These are phyloP conservation scores for Myrmecobius fasciatus DNA, from an alignment of 2,113 vertebrate species.

Conservation along the genomic window DNA sequence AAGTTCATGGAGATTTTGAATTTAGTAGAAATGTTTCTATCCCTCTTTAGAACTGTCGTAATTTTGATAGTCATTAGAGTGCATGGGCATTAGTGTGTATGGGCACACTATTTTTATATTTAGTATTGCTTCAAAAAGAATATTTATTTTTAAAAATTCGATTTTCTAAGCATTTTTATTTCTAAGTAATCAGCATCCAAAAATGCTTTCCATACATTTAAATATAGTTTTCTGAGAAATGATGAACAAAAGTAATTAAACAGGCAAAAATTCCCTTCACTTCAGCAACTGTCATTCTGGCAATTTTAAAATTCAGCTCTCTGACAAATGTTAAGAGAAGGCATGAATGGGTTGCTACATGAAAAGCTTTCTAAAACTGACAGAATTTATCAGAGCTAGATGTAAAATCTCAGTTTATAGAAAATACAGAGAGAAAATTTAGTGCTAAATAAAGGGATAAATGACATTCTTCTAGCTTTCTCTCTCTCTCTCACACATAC, in stretches of 20 bases:
- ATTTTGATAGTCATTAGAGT: conserved; percentile 26
- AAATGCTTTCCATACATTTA: background rate
- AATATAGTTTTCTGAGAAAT: background rate
- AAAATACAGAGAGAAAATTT: conserved; percentile 1
- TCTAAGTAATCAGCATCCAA: background rate
- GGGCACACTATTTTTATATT: background rate
- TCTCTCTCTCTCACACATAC: background rate
- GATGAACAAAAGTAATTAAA: background rate
- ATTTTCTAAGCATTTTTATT: background rate
- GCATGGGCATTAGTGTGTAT: too few relatives aligned
- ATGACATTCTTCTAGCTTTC: background rate
- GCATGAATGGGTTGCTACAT: background rate
- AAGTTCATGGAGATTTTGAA: conserved; percentile 9
- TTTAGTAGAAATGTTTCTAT: conserved; percentile 4
- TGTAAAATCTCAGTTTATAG: background rate
- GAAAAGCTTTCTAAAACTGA: background rate
- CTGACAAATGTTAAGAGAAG: background rate
- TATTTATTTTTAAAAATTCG: conserved; percentile 11
- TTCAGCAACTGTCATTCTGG: background rate
- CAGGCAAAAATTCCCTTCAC: background rate
- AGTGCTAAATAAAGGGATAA: background rate
- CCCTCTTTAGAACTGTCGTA: background rate
- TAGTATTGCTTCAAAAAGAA: conserved; percentile 25
- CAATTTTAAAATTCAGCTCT: background rate
- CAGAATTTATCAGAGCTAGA: background rate